These are phyloP conservation scores for Dromaius novaehollandiae DNA, from an alignment of 2,113 vertebrate species.

Conservation along the genomic window DNA sequence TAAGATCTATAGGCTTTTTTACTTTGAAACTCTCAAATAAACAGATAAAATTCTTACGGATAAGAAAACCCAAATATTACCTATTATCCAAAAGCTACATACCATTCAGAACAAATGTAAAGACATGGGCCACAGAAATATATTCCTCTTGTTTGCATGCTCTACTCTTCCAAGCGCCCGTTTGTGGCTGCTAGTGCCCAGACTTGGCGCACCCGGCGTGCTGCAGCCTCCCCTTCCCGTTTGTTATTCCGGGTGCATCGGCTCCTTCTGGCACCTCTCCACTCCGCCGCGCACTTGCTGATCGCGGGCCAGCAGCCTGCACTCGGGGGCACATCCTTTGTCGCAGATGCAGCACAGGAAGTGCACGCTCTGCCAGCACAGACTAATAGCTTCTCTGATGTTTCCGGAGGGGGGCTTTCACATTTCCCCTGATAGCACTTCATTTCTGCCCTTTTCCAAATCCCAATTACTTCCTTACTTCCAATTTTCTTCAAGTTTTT, in stretches of 20 bases:
- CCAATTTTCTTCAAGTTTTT: neutral
- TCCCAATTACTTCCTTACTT: neutral
- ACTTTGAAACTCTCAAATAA: neutral
- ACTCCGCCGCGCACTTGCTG: neutral
- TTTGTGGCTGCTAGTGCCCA: accelerated
- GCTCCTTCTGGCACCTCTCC: accelerated
- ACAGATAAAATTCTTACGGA: neutral
- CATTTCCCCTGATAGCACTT: neutral
- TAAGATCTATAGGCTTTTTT: neutral
- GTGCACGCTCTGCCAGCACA: accelerated
- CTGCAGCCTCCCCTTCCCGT: neutral
- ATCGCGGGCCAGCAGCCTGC: neutral
- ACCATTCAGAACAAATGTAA: neutral
- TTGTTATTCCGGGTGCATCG: neutral
- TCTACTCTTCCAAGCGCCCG: accelerated
- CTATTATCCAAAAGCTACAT: neutral
- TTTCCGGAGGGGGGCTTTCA: neutral
- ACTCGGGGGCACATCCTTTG: neutral
- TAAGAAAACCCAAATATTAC: neutral
- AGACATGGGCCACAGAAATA: too few species aligned
- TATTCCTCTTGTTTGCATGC: neutral
- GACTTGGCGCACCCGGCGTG: neutral
- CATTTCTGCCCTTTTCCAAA: neutral
- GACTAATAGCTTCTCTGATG: neutral
- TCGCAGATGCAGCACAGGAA: neutral